Evolutionary conservation across 2,888 invertebrate genomes (phyloP).

Genomic region (Antheraea assamensis): DNA sequence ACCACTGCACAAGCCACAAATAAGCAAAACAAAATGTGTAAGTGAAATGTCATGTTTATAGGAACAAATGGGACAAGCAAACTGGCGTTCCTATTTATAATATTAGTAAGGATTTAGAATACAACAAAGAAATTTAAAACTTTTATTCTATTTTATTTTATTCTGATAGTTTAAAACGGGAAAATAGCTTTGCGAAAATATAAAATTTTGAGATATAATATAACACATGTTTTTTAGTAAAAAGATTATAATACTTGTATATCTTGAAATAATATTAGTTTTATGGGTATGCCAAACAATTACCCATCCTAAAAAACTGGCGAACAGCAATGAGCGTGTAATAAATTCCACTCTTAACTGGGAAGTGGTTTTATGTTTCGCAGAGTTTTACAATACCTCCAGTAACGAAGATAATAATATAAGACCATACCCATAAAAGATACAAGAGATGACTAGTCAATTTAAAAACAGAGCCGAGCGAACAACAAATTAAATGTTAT

Average conservation of each 20-base stretch:
- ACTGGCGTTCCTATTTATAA: no score
- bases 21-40: no score
- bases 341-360: background rate
- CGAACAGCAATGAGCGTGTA: background rate
- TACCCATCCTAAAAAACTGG: background rate
- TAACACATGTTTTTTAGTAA: background rate
- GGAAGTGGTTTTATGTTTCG: background rate
- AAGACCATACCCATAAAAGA: conserved; percentile 25
- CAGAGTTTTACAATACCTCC: background rate
- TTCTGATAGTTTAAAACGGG: background rate
- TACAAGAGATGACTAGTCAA: conserved; percentile 64
- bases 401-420: background rate
- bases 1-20: no score
- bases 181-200: background rate
- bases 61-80: no score
- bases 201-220: background rate
- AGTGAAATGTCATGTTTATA: no score
- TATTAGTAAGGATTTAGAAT: no score
- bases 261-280: background rate
- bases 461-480: conserved; percentile 61
- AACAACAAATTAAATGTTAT: conserved; percentile 64
- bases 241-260: no score
- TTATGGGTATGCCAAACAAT: background rate
- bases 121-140: no score
- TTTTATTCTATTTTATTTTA: no score